Base-by-base conservation (phyloP, 2,797 vertebrate species). In the Danio aesculapii region DNA sequence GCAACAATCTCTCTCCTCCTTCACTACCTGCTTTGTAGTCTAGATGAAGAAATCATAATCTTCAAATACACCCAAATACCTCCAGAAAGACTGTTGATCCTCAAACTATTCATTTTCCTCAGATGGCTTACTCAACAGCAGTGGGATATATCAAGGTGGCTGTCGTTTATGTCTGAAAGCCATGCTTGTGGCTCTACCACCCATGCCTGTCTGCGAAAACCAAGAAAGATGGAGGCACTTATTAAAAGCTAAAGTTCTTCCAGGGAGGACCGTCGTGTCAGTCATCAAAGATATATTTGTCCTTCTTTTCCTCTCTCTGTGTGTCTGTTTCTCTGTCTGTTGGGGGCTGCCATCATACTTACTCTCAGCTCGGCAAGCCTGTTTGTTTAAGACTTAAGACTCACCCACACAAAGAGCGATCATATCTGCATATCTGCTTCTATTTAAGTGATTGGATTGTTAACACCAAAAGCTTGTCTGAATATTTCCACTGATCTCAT, bases 321-420 rank as follows among this genome's bases (percentile, higher is more conserved):
- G 16, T 76, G 59, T 74, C 43, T 59, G 46, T 77, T 55, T 77
- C 14, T 6, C 92, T 90, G 86, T 87, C 93, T 92, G 92, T 94
- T 92, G 95, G 93, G 89, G 88, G 94, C 93, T 92, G 94, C 96
- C 97, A 96, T 94, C 95, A 92, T 94, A 95, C 95, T 97, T 96
- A 97, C 96, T 96, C 95, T 89, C 91, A 87, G 94, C 95, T 96
- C 96, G 96, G 94, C 95, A 94, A 93, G 67, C 91, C 90, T 92
- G 95, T 97, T 97, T 97, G 96, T 97, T 98, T 96, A 97, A 92
- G 83, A 81, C 95, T 97, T 97, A 96, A 95, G 95, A 95, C 96
- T 94, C 92, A 91, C 92, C 88, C 94, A 91, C 95, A 93, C 92
- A 90, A 93, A 89, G 91, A 83, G 81, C 55, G 94, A 95, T 96